These are phyloP conservation scores for Dissostichus mawsoni DNA, from an alignment of 2,113 vertebrate species.

Conservation along the genomic window DNA sequence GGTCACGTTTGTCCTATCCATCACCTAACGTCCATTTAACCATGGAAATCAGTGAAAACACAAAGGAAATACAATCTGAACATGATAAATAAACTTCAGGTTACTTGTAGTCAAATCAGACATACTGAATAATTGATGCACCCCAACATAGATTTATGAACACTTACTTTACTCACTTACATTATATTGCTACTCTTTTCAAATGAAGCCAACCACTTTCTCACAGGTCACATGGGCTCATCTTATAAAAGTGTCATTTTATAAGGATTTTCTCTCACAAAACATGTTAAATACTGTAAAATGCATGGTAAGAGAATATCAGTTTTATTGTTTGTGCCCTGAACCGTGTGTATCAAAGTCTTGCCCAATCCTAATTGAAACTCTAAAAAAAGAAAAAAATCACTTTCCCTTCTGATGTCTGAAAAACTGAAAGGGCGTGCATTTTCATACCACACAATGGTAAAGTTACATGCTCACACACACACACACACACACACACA, in stretches of 20 bases:
- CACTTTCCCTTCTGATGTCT: slow-evolving; percentile 26
- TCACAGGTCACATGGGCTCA: slow-evolving; percentile 43
- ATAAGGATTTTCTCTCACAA: neutral
- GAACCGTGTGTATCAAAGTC: neutral
- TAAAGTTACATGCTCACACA: slow-evolving; percentile 31
- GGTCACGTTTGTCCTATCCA: slow-evolving; percentile 35
- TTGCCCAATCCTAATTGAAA: neutral
- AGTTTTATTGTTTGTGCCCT: slow-evolving; percentile 12
- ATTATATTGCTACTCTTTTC: neutral
- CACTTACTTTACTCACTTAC: neutral
- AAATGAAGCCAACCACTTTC: slow-evolving; percentile 12
- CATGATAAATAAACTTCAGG: neutral
- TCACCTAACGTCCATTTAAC: neutral
- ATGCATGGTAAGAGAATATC: no score
- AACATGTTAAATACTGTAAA: no score
- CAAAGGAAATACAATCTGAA: neutral
- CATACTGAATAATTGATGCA: neutral
- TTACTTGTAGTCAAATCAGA: neutral
- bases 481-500: slow-evolving; percentile 11
- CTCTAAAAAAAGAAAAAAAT: neutral
- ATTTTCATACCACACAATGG: slow-evolving; percentile 28
- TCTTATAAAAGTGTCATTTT: slow-evolving; percentile 43
- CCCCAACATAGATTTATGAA: neutral
- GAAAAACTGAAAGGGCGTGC: slow-evolving; percentile 10
- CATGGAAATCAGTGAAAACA: slow-evolving; percentile 8